Evolutionary conservation across 2,113 vertebrate genomes (phyloP).

Genomic region (Psilopsiagon aurifrons): DNA sequence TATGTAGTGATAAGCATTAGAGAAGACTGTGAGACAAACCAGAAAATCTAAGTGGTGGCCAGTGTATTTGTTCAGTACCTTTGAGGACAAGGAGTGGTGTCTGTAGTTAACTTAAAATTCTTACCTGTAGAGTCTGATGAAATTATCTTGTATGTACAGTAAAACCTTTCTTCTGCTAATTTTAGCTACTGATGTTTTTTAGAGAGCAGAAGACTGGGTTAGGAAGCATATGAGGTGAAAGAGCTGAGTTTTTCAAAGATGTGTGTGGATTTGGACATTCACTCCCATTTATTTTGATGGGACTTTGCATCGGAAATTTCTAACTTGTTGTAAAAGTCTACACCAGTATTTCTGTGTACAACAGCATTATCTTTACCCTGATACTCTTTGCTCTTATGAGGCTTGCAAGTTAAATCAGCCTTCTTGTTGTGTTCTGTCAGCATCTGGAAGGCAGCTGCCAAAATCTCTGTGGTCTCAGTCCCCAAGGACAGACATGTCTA

Average conservation of each 20-base stretch:
- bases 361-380: not conserved
- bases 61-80: not conserved
- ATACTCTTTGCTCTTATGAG: not conserved
- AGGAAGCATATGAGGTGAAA: not conserved
- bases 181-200: not conserved
- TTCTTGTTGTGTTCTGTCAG: not conserved
- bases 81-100: not conserved
- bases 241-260: not conserved
- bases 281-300: not conserved
- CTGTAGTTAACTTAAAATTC: not conserved
- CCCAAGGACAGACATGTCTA: not conserved
- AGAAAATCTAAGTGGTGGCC: not conserved
- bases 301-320: not conserved
- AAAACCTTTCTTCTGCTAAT: not conserved
- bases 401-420: not conserved
- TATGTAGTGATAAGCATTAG: not conserved
- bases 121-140: not conserved
- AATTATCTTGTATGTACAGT: not conserved
- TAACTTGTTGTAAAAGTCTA: not conserved
- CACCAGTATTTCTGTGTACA: not conserved
- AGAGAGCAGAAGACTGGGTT: not conserved
- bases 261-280: not conserved
- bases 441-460: not conserved
- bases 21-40: not conserved
- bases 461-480: not conserved